These are phyloP conservation scores for Anolis carolinensis DNA, from an alignment of 2,113 vertebrate genomes.

Conservation along the genomic window DNA sequence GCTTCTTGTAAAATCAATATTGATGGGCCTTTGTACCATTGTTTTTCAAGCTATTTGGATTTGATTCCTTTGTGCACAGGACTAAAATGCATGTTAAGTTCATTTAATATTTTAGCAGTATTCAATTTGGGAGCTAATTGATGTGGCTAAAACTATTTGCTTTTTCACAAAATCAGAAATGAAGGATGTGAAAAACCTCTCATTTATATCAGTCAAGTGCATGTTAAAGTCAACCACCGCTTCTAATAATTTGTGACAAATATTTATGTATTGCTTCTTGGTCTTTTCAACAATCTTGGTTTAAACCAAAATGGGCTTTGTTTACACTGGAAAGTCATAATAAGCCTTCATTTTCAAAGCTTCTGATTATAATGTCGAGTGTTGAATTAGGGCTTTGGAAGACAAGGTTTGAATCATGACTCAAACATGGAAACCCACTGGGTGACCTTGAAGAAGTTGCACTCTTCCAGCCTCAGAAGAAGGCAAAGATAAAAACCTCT, in stretches of 20 bases:
- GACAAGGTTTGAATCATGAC: too few species aligned
- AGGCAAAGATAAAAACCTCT: too few species aligned
- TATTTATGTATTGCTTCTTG: neutral
- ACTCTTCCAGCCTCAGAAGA: too few species aligned
- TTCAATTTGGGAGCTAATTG: conserved; percentile 26
- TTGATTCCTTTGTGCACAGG: conserved; percentile 23
- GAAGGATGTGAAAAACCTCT: neutral
- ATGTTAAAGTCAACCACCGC: neutral
- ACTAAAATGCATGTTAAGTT: conserved; percentile 10
- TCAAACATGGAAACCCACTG: too few species aligned
- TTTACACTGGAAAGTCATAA: neutral
- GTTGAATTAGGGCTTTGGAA: too few species aligned
- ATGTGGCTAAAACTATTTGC: neutral
- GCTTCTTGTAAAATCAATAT: conserved; percentile 44
- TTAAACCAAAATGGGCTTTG: neutral
- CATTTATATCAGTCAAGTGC: neutral
- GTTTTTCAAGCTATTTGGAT: conserved; percentile 21
- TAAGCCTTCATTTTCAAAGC: neutral
- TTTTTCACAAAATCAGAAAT: neutral
- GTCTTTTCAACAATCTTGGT: neutral
- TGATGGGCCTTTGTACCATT: conserved; percentile 18
- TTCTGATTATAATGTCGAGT: too few species aligned
- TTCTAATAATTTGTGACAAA: neutral
- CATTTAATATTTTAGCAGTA: neutral
- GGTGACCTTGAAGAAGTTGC: too few species aligned